Percentiles rank a stretch among this genome's conserved stretches.
phyloP scores from a whole-genome alignment of 2,888 invertebrate genomes.

The Pammene fasciana region DNA sequence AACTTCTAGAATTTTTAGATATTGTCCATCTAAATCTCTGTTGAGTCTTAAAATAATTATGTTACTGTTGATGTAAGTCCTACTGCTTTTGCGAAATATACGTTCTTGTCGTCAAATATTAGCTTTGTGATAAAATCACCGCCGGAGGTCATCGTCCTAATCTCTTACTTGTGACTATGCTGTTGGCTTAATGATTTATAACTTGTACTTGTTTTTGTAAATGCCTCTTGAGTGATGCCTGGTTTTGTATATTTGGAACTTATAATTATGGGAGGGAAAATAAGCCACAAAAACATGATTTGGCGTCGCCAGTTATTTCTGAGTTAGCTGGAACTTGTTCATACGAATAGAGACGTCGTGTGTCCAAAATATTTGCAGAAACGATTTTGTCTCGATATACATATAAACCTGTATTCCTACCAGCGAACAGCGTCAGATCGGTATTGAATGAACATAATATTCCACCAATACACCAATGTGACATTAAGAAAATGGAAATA shows the following conservation, averaged over 20 bases:
- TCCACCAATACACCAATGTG: conserved; percentile 58
- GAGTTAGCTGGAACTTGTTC: too few species aligned
- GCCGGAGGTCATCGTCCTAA: conserved; percentile 57
- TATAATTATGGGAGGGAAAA: neutral
- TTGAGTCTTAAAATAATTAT: neutral
- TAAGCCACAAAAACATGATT: too few species aligned
- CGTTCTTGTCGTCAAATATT: conserved; percentile 54
- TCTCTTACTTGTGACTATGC: conserved; percentile 50
- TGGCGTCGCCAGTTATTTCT: too few species aligned
- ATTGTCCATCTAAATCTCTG: neutral
- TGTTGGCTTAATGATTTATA: conserved; percentile 47
- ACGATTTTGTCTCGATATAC: too few species aligned
- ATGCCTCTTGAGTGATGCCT: neutral
- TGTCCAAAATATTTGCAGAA: too few species aligned
- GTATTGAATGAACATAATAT: too few species aligned
- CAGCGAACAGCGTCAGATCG: too few species aligned
- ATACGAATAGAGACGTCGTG: too few species aligned
- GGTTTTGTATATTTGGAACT: neutral
- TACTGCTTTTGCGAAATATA: conserved; percentile 56
- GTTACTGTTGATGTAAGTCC: conserved; percentile 50
- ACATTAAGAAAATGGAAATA: conserved; percentile 59
- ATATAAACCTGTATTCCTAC: too few species aligned
- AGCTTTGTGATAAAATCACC: conserved; percentile 62
- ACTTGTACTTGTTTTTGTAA: conserved; percentile 46
- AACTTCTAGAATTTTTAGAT: conserved; percentile 5